These are phyloP conservation scores for Conus betulinus DNA, from an alignment of 1,140 invertebrate species.

Conservation along the genomic window DNA sequence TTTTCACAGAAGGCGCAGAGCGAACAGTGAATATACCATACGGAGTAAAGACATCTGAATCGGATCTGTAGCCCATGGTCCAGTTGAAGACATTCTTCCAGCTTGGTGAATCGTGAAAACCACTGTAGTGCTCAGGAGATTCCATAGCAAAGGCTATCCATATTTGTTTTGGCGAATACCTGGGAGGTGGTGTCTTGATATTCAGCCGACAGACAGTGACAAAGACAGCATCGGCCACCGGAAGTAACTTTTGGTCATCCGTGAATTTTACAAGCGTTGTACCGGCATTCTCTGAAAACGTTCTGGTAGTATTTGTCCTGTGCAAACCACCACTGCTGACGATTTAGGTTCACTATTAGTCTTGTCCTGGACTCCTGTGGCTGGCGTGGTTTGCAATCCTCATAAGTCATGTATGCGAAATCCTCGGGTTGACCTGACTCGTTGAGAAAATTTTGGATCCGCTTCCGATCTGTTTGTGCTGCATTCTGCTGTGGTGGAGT, in stretches of 20 bases:
- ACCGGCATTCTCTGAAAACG: neutral
- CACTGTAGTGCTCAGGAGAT: neutral
- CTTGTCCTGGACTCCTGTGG: too few species aligned
- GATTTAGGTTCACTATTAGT: neutral
- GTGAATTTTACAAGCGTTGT: neutral
- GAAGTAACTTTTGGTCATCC: neutral
- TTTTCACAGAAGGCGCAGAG: neutral
- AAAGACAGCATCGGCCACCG: neutral
- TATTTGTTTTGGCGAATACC: neutral
- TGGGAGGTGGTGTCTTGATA: neutral
- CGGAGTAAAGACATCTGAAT: neutral
- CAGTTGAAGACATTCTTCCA: slow-evolving; percentile 41
- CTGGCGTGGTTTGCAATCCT: too few species aligned
- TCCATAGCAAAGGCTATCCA: neutral
- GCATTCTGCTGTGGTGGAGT: too few species aligned
- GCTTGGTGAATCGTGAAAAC: neutral
- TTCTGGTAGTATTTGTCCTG: neutral
- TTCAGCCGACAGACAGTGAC: neutral
- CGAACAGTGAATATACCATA: neutral
- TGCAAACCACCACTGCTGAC: neutral
- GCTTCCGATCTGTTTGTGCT: too few species aligned
- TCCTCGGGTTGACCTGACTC: too few species aligned
- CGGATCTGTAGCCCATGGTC: slow-evolving; percentile 40
- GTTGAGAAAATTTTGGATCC: too few species aligned
- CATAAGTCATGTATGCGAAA: too few species aligned